Evolutionary conservation across 2,888 invertebrate genomes (phyloP), one percentile per base, ranked within the genome.

Genomic region (Meta bourneti): DNA sequence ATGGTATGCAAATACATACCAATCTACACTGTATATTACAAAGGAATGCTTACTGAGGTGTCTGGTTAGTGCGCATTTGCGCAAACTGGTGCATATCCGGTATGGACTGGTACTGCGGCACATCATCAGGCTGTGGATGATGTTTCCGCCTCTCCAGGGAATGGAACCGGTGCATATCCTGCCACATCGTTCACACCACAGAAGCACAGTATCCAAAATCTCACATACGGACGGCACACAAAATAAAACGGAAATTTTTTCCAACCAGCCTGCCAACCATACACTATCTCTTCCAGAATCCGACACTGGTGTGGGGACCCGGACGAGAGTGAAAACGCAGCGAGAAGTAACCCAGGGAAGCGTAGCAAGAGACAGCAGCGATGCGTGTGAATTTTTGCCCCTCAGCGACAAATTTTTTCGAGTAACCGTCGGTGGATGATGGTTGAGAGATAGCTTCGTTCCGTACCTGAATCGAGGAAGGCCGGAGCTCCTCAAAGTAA

Each of bases 331-430:
- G 9, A 61, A 61, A 9, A 9, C 16, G 61, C 13, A 54, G 51
- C 52, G 61, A 72, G 74, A 70, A 91, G 61, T 71, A 52, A 74
- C 74, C n/a, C 61, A 80, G 11, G 49, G 83, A 71, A 91, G 86
- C 87, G 91, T 79, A 71, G 78, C 87, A 61, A 16, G 8, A 16
- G 70, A n/a, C 69, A 71, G 75, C 85, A 80, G 69, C 80, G 71
- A 83, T 75, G 91, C 91, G 91, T 91, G 79, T 83, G 83, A 77
- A 91, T 87, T 87, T 87, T 19, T 88, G 87, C 87, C 91, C 83
- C 69, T 54, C 71, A 82, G 91, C 87, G 83, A 83, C 82, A 78
- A 72, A 83, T 83, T 71, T 87, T 83, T 79, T 88, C 75, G 61
- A 83, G 74, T 54, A 74, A 80, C 72, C 49, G 19, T 75, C 61